Percentiles rank a stretch among this genome's conserved stretches.
Conservation (phyloP, 2,888 invertebrate genomes). For the Mythimna loreyi region DNA sequence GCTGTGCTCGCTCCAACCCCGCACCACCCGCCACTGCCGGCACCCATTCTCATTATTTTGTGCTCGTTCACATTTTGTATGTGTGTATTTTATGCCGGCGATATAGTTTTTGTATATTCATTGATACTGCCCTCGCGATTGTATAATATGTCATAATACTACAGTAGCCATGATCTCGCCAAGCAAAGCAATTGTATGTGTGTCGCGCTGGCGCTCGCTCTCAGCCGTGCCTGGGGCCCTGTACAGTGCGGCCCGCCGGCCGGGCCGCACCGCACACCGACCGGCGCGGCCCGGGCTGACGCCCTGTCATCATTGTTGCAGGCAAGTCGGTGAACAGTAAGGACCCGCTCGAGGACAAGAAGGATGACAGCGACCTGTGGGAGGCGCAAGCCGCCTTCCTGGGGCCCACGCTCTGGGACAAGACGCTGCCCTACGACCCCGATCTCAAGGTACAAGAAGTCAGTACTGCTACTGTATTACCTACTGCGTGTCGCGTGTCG, state of each 20-base stretch:
- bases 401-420: conserved; percentile 99
- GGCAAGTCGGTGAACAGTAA: conserved; percentile 92
- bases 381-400: conserved; percentile 99
- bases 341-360: conserved; percentile 93
- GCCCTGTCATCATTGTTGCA: conserved; percentile 88
- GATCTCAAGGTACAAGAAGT: conserved; percentile 98
- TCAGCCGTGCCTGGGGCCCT: conserved; percentile 41
- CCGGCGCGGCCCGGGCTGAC: conserved; percentile 73
- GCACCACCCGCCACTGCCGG: conserved; percentile 9
- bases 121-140: conserved; percentile 39
- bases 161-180: conserved; percentile 6
- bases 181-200: conserved; percentile 31
- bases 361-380: conserved; percentile 97
- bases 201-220: conserved; percentile 8
- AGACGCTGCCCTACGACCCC: conserved; percentile 97
- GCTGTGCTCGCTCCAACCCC: neutral
- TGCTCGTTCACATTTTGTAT: conserved; percentile 34
- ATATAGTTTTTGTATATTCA: conserved; percentile 23
- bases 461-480: conserved; percentile 89
- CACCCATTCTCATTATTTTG: conserved; percentile 15
- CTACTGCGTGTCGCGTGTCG: conserved; percentile 84
- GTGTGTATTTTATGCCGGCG: conserved; percentile 27
- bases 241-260: conserved; percentile 20
- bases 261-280: conserved; percentile 52
- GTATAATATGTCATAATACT: conserved; percentile 3